Evolutionary conservation across 2,888 invertebrate genomes (phyloP).

Genomic region (Heliconius ethilla): DNA sequence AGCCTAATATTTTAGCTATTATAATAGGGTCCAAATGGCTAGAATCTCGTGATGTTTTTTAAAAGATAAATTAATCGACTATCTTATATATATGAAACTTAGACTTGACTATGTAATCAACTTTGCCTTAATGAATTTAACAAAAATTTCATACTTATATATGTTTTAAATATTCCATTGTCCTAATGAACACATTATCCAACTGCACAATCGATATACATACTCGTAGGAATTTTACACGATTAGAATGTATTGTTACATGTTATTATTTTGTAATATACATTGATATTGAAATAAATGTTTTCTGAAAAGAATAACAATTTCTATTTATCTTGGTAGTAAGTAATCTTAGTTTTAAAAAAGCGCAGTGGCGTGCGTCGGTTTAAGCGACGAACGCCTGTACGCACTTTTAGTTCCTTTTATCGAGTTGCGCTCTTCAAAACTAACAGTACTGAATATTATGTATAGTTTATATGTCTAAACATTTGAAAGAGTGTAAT

Average conservation of each 20-base stretch:
- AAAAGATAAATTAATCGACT: constrained; percentile 17
- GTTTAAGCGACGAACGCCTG: constrained; percentile 60
- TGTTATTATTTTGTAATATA: constrained; percentile 8
- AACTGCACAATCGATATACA: constrained; percentile 22
- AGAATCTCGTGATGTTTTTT: constrained; percentile 57
- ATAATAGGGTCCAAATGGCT: constrained; percentile 72
- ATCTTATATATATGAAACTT: constrained; percentile 3
- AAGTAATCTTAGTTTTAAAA: constrained; percentile 53
- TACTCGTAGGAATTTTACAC: constrained; percentile 7
- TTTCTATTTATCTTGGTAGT: constrained; percentile 39
- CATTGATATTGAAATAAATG: constrained; percentile 3
- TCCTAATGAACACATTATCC: constrained; percentile 16
- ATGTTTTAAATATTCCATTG: constrained; percentile 12
- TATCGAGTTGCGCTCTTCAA: constrained; percentile 64
- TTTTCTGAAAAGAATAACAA: constrained; percentile 16
- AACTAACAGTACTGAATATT: constrained; percentile 23
- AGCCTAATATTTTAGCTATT: constrained; percentile 56
- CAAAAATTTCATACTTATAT: constrained; percentile 21
- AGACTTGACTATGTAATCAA: constrained; percentile 19
- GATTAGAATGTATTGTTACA: constrained; percentile 8
- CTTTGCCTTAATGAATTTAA: constrained; percentile 40
- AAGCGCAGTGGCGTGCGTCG: constrained; percentile 66
- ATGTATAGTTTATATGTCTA: constrained; percentile 25
- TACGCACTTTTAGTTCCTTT: constrained; percentile 71
- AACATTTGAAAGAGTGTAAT: constrained; percentile 53